A percentile compares a stretch with the other conserved stretches of the same genome.
phyloP scores from a whole-genome alignment of 2,113 vertebrate species.

The Urocitellus parryii region DNA sequence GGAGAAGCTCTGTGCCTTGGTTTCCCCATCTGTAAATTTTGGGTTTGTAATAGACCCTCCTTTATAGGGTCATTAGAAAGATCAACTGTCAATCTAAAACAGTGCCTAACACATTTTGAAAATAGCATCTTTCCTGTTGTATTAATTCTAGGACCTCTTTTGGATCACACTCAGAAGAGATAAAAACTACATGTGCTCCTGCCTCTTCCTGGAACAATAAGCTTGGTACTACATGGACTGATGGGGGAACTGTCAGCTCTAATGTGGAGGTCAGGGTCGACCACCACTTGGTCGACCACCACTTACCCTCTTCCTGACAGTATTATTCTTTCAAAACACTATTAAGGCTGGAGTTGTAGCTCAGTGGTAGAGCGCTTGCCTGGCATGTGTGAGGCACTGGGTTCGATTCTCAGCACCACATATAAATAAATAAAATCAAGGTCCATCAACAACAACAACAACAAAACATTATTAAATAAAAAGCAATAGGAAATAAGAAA shows the following conservation, averaged over 20 bases:
- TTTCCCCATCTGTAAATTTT: neutral
- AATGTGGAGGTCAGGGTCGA: neutral
- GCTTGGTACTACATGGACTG: neutral
- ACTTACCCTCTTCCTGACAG: constrained; percentile 32
- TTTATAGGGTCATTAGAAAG: neutral
- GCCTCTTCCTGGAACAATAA: neutral
- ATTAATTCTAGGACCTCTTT: neutral
- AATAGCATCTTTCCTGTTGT: neutral
- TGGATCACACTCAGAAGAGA: neutral
- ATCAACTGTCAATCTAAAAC: neutral
- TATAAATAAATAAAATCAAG: too few species aligned
- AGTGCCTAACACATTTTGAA: neutral
- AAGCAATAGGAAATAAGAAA: constrained; percentile 10
- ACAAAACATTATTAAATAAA: constrained; percentile 24
- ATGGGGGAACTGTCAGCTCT: neutral
- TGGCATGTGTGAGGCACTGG: too few species aligned
- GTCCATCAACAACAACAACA: too few species aligned
- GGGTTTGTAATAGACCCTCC: neutral
- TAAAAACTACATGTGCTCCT: neutral
- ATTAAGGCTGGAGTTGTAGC: neutral
- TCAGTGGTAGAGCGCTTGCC: too few species aligned
- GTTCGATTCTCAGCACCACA: too few species aligned
- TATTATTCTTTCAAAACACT: constrained; percentile 8
- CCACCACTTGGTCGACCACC: neutral
- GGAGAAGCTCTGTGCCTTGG: neutral